Conservation (phyloP, 2,797 vertebrate species). For the Oophaga sylvatica region DNA sequence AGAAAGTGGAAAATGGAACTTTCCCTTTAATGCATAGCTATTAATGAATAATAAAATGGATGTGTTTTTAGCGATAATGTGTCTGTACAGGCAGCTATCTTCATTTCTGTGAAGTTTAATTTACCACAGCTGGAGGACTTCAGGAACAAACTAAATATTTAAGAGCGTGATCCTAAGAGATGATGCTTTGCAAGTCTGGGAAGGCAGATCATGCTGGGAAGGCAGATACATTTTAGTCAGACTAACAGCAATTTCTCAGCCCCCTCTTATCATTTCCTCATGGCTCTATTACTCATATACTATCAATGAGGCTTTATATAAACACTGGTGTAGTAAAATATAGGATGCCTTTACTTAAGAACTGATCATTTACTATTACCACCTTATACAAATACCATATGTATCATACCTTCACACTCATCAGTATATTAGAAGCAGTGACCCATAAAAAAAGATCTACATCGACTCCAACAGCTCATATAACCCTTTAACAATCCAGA, state of each 20-base stretch:
- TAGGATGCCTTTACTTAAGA: no score
- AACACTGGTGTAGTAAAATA: background rate
- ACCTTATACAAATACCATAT: no score
- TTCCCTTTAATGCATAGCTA: background rate
- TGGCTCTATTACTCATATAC: background rate
- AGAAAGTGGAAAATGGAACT: background rate
- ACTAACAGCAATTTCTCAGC: constrained; percentile 39
- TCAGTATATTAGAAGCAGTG: no score
- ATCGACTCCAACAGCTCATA: no score
- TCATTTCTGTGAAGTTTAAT: constrained; percentile 36
- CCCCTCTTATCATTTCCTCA: constrained; percentile 5
- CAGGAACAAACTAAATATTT: constrained; percentile 47
- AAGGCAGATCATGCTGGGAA: constrained; percentile 37
- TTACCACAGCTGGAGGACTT: constrained; percentile 47
- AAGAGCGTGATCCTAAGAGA: constrained; percentile 30
- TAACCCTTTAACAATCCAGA: no score
- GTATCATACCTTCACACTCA: no score
- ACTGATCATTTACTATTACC: no score
- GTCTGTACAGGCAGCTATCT: constrained; percentile 26
- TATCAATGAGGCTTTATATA: background rate
- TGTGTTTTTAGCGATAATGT: constrained; percentile 27
- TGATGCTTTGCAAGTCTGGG: constrained; percentile 26
- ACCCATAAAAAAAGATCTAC: no score
- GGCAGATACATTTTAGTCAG: constrained; percentile 29
- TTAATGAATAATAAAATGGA: constrained; percentile 24